Percentiles rank a stretch among this genome's conserved stretches.
phyloP scores from a whole-genome alignment of 2,113 vertebrate species.

The Diphyllodes magnificus region DNA sequence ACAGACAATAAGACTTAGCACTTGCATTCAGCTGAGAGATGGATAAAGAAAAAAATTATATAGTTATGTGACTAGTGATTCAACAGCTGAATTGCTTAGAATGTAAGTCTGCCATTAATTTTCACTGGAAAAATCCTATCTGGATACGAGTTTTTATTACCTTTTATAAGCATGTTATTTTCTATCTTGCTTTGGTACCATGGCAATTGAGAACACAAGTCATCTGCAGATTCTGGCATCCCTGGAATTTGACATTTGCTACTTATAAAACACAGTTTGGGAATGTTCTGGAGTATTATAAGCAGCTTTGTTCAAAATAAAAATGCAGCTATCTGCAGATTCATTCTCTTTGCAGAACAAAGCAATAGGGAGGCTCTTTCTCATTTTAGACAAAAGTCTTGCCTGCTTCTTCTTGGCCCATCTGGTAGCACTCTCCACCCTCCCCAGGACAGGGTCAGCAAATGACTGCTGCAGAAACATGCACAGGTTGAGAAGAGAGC shows the following conservation, averaged over 20 bases:
- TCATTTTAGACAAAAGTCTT: neutral
- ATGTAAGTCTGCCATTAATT: neutral
- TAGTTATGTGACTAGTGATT: neutral
- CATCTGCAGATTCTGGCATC: conserved; percentile 16
- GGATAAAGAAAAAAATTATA: neutral
- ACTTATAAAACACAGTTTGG: neutral
- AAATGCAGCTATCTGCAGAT: neutral
- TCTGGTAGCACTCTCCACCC: neutral
- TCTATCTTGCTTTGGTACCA: neutral
- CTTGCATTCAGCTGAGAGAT: neutral
- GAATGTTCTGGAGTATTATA: neutral
- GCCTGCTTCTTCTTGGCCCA: neutral
- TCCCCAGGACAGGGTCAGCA: neutral
- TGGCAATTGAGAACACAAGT: conserved; percentile 2
- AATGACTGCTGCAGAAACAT: neutral
- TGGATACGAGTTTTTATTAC: neutral
- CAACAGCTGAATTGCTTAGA: neutral
- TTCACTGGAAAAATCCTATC: neutral
- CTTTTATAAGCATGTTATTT: conserved; percentile 2
- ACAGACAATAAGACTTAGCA: neutral
- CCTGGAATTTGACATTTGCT: conserved; percentile 37
- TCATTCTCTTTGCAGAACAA: neutral
- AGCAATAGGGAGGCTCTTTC: neutral
- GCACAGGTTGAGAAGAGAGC: neutral
- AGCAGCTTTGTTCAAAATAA: conserved; percentile 23